Evolutionary conservation across 2,888 invertebrate genomes (phyloP).

Genomic region (Leucania comma): DNA sequence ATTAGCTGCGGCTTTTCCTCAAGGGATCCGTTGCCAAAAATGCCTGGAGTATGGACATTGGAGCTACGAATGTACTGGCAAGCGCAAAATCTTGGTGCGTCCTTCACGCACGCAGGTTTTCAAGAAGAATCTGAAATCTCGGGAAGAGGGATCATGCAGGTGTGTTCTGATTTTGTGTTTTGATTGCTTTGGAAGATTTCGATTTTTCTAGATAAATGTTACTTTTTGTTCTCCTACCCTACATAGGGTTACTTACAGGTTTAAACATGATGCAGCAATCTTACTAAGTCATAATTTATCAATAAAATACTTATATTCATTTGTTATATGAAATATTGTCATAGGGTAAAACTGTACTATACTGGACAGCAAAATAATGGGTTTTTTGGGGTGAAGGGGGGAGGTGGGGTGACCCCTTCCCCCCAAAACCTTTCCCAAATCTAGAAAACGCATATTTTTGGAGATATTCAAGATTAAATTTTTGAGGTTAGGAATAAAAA

Average conservation of each 20-base stretch:
- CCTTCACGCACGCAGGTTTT: conserved; percentile 95
- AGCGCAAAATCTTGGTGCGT: conserved; percentile 96
- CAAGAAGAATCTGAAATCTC: conserved; percentile 91
- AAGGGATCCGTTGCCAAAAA: conserved; percentile 97
- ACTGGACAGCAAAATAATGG: no score
- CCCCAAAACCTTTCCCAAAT: no score
- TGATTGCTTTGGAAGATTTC: background rate
- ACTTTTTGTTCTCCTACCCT: conserved; percentile 18
- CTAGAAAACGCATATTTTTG: no score
- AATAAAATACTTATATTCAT: background rate
- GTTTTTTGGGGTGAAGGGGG: no score
- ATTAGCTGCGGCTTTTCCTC: conserved; percentile 92
- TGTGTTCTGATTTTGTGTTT: conserved; percentile 47
- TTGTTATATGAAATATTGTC: background rate
- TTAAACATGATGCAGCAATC: conserved; percentile 4
- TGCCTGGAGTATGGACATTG: conserved; percentile 98
- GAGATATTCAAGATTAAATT: no score
- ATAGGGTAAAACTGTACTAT: no score
- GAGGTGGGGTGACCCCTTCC: no score
- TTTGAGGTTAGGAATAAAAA: no score
- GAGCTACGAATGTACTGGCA: conserved; percentile 98
- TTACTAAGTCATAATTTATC: background rate
- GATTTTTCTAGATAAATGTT: conserved; percentile 40
- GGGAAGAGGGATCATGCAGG: conserved; percentile 84
- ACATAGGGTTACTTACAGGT: background rate